Evolutionary conservation across 2,113 vertebrate genomes (phyloP).

Genomic region (Clinocottus analis): DNA sequence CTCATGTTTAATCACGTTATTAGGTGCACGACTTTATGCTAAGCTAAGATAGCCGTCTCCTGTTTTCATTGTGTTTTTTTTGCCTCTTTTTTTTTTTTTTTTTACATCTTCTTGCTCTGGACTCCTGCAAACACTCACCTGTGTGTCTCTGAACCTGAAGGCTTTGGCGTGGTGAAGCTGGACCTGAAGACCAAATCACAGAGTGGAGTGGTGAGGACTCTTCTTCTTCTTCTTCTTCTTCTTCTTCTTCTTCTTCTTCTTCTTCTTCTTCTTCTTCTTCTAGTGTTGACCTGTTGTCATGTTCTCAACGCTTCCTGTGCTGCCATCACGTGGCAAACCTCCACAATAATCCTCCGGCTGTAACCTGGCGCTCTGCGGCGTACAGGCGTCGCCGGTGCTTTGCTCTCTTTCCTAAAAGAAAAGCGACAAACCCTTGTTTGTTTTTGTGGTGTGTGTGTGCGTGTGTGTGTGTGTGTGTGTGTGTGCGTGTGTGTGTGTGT

Average conservation of each 20-base stretch:
- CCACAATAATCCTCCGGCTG: no score
- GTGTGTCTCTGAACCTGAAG: constrained; percentile 69
- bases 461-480: constrained; percentile 29
- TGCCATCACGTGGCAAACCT: background rate
- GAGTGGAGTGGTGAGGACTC: constrained; percentile 92
- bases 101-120: background rate
- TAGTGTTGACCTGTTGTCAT: background rate
- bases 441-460: no score
- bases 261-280: no score
- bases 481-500: constrained; percentile 21
- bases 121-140: background rate
- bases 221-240: background rate
- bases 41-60: background rate
- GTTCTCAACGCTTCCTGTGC: background rate
- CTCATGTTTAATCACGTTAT: background rate
- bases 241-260: no score
- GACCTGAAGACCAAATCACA: constrained; percentile 96
- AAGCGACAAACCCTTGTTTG: constrained; percentile 27
- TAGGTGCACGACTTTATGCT: background rate
- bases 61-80: no score
- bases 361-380: no score
- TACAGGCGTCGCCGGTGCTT: no score
- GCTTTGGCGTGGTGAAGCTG: constrained; percentile 94
- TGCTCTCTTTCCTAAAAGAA: constrained; percentile 51
- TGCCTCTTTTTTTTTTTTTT: no score